Conservation (phyloP, 1,140 invertebrate species). For the Colletes latitarsis region DNA sequence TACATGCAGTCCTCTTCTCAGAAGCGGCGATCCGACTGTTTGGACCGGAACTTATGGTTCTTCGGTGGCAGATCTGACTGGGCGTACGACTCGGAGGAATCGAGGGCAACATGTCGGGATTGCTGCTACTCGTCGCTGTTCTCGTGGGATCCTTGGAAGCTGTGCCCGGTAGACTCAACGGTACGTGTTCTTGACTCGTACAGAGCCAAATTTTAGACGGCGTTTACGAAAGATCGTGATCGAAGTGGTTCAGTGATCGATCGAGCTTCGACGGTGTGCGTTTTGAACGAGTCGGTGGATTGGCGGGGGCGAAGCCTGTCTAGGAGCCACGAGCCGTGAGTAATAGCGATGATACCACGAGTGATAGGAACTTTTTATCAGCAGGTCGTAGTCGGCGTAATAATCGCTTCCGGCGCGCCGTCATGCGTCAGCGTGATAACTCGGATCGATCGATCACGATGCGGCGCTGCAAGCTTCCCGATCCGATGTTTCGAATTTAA, state of each 20-base stretch:
- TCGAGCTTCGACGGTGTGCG: background rate
- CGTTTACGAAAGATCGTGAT: background rate
- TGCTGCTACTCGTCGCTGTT: slow-evolving; percentile 32
- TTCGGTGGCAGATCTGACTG: background rate
- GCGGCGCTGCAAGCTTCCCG: background rate
- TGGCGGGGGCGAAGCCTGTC: background rate
- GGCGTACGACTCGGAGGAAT: slow-evolving; percentile 16
- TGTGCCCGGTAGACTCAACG: slow-evolving; percentile 57
- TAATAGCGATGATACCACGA: slow-evolving; percentile 8
- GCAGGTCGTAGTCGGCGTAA: background rate
- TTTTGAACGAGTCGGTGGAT: too few species aligned
- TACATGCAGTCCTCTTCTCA: slow-evolving; percentile 10
- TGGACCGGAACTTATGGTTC: slow-evolving; percentile 17
- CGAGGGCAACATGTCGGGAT: slow-evolving; percentile 48
- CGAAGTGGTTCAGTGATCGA: background rate
- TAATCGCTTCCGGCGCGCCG: background rate
- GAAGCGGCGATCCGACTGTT: background rate
- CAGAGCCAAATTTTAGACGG: background rate
- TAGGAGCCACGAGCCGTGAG: background rate
- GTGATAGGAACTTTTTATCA: slow-evolving; percentile 4
- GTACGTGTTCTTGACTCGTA: slow-evolving; percentile 44
- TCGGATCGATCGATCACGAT: background rate
- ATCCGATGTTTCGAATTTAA: background rate
- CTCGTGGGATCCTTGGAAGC: slow-evolving; percentile 51
- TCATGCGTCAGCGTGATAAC: background rate